phyloP scores from a whole-genome alignment of 2,888 invertebrate genomes.

The Tetragnatha montana region DNA sequence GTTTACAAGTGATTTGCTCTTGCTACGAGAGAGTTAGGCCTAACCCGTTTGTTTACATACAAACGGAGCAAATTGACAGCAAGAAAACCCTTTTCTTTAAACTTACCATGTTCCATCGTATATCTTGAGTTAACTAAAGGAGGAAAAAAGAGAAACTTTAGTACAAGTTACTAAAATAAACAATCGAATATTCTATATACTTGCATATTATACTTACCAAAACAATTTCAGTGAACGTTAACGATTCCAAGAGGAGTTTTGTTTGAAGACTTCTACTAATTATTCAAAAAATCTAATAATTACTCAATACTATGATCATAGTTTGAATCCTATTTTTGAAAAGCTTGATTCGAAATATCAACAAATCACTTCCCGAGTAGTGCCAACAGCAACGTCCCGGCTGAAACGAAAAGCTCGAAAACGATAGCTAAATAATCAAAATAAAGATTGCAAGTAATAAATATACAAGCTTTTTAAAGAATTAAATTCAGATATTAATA shows the following conservation, averaged over 20 bases:
- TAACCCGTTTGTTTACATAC: slow-evolving; percentile 14
- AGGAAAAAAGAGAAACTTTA: slow-evolving; percentile 10
- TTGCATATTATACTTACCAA: neutral
- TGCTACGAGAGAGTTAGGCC: neutral
- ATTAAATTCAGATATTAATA: slow-evolving; percentile 17
- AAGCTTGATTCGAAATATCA: neutral
- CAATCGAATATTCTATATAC: neutral
- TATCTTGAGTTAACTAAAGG: slow-evolving; percentile 10
- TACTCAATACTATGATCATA: slow-evolving; percentile 12
- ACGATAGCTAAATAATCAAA: neutral
- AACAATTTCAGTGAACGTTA: neutral
- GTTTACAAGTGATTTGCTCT: neutral
- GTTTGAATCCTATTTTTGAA: slow-evolving; percentile 35
- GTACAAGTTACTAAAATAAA: slow-evolving; percentile 22
- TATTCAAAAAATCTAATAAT: slow-evolving; percentile 8
- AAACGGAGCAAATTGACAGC: neutral
- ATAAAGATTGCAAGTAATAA: neutral
- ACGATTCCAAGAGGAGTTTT: neutral
- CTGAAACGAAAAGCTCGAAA: neutral
- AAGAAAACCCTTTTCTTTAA: neutral
- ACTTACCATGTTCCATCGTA: slow-evolving; percentile 31
- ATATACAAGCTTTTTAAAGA: slow-evolving; percentile 10
- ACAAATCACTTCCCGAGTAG: neutral
- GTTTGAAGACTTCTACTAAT: neutral
- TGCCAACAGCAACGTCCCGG: neutral